These are phyloP conservation scores for Ruditapes philippinarum DNA, from an alignment of 1,140 invertebrate genomes.

Conservation along the genomic window DNA sequence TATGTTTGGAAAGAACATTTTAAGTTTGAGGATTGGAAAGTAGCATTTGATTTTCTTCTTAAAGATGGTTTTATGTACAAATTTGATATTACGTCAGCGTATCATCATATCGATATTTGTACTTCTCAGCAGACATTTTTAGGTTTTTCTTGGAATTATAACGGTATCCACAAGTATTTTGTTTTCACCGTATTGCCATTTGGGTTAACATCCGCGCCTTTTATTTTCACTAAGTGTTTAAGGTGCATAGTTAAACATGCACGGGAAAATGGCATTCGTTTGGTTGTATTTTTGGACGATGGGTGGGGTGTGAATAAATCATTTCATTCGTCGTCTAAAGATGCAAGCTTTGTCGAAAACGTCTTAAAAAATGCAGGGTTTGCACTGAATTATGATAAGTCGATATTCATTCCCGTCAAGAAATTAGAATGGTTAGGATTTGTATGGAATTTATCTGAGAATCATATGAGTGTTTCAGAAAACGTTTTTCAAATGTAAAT, in stretches of 20 bases:
- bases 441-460: constrained; percentile 12
- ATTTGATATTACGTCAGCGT: not conserved
- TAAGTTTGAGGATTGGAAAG: constrained; percentile 21
- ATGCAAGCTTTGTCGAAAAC: constrained; percentile 7
- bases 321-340: not conserved
- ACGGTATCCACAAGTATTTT: constrained; percentile 36
- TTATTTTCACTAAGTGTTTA: constrained; percentile 60
- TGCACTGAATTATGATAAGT: constrained; percentile 42
- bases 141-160: constrained; percentile 45
- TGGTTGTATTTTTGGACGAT: constrained; percentile 61
- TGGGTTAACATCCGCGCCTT: constrained; percentile 34
- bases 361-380: constrained; percentile 36
- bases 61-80: not conserved
- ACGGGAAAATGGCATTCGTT: constrained; percentile 10
- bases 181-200: constrained; percentile 55
- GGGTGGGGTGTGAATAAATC: constrained; percentile 15
- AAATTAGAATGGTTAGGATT: constrained; percentile 32
- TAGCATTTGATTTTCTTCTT: not conserved
- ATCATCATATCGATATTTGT: not conserved
- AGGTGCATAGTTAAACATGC: constrained; percentile 45
- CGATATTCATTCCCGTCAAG: constrained; percentile 28
- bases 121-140: constrained; percentile 10
- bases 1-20: constrained; percentile 43
- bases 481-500: not conserved
- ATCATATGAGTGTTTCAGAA: not conserved